Conservation (phyloP, 2,797 vertebrate genomes). For the Poeciliopsis turneri region DNA sequence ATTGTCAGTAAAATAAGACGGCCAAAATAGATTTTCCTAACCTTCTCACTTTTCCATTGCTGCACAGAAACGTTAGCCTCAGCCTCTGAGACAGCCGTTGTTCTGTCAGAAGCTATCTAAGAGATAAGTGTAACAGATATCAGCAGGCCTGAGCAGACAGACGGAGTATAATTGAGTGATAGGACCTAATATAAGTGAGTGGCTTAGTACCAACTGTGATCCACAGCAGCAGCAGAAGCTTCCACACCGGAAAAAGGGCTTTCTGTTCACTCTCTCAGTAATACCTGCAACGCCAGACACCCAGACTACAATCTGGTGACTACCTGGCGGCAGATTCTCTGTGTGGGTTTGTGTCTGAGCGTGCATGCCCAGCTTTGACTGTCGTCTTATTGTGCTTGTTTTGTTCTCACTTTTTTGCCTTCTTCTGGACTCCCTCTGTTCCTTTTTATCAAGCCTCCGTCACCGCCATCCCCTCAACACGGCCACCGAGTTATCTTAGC, state of each 20-base stretch:
- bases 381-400: slow-evolving; percentile 28
- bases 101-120: slow-evolving; percentile 66
- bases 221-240: slow-evolving; percentile 39
- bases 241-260: slow-evolving; percentile 41
- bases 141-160: slow-evolving; percentile 57
- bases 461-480: neutral
- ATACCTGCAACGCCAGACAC: slow-evolving; percentile 57
- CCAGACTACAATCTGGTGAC: slow-evolving; percentile 55
- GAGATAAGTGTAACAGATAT: slow-evolving; percentile 67
- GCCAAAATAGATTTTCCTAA: slow-evolving; percentile 8
- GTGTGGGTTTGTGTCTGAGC: slow-evolving; percentile 11
- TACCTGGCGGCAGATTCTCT: slow-evolving; percentile 41
- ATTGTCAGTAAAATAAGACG: neutral
- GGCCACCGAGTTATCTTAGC: slow-evolving; percentile 61
- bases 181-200: slow-evolving; percentile 67
- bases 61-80: slow-evolving; percentile 32
- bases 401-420: slow-evolving; percentile 34
- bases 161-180: slow-evolving; percentile 69
- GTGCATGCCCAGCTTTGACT: slow-evolving; percentile 33
- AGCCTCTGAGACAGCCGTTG: slow-evolving; percentile 52
- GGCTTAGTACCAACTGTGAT: slow-evolving; percentile 54
- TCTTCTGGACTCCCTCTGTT: slow-evolving; percentile 9
- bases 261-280: slow-evolving; percentile 49
- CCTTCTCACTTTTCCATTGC: neutral
- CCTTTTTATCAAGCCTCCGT: slow-evolving; percentile 26